Evolutionary conservation across 2,888 invertebrate species (phyloP), one percentile per base, ranked within the genome.

Genomic region (Teleiodes luculella): DNA sequence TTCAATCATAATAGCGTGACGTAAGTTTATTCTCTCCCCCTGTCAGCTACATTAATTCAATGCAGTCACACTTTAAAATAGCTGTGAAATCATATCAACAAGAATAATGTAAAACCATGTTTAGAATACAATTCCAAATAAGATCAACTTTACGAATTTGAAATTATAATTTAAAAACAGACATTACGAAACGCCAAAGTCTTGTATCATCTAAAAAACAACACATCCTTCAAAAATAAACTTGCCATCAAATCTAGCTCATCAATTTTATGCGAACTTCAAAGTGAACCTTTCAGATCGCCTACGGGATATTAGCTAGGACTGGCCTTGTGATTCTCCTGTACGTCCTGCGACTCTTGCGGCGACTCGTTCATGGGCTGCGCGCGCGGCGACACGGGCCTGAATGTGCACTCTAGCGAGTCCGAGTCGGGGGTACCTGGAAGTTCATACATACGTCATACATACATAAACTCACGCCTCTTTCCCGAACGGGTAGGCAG

Each of bases 351-450:
- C 1, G 66, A 64, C 20, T 76, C 74, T 57, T 71, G 71, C 2
- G 72, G 70, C 11, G 77, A 72, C 52, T 79, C 78, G 64, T 70
- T 73, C 80, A 83, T 81, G 16, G 82, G 82, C 56, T 78, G 80
- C 0, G 73, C 71, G 1, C 89, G 70, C 0, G 90, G 90, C 0
- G 90, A 90, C 4, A 90, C 90, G 0, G 90, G 90, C 60, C 89
- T 65, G 77, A 90, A 90, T 13, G 88, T 89, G 77, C 88, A 90
- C 56, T 89, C 90, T 0, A 85, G 68, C 1, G 86, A 83, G 63
- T 88, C 89, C 0, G 87, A 86, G 69, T 89, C 90, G 0, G 90
- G 90, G 0, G 89, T 87, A 14, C 81, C 83, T 0, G 87, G 86
- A 35, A n/a, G n/a, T n/a, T n/a, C n/a, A n/a, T n/a, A n/a, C n/a